Conservation (phyloP, 2,888 invertebrate species). For the Napeogenes inachia region DNA sequence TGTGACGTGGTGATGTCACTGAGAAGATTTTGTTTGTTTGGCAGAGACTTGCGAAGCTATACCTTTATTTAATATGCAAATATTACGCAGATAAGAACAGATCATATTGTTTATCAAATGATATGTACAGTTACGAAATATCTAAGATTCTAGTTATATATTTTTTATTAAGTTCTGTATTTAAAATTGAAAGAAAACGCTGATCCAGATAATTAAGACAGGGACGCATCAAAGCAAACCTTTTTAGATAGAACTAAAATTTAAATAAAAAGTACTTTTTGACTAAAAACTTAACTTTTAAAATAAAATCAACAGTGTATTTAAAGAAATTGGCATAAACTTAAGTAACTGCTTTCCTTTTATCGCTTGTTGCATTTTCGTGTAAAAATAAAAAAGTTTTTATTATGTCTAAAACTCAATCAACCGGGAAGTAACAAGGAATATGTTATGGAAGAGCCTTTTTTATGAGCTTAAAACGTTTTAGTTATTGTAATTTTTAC, state of each 20-base stretch:
- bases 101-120: too few relatives aligned
- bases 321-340: neutral
- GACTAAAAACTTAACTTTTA: too few relatives aligned
- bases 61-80: slow-evolving; percentile 9
- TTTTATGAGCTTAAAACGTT: neutral
- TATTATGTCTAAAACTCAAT: slow-evolving; percentile 25
- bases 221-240: too few relatives aligned
- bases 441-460: slow-evolving; percentile 4
- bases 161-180: too few relatives aligned
- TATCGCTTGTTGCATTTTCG: slow-evolving; percentile 24
- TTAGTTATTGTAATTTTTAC: too few relatives aligned
- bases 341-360: slow-evolving; percentile 16
- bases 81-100: neutral
- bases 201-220: too few relatives aligned
- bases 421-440: slow-evolving; percentile 9
- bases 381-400: slow-evolving; percentile 28
- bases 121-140: too few relatives aligned
- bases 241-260: too few relatives aligned
- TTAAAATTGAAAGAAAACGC: too few relatives aligned
- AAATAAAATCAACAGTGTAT: too few relatives aligned
- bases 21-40: slow-evolving; percentile 21
- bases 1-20: slow-evolving; percentile 24
- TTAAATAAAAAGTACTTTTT: too few relatives aligned
- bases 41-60: slow-evolving; percentile 6
- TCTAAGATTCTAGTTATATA: too few relatives aligned